Evolutionary conservation across 2,113 vertebrate species (phyloP).

Genomic region (Phyllostomus discolor): DNA sequence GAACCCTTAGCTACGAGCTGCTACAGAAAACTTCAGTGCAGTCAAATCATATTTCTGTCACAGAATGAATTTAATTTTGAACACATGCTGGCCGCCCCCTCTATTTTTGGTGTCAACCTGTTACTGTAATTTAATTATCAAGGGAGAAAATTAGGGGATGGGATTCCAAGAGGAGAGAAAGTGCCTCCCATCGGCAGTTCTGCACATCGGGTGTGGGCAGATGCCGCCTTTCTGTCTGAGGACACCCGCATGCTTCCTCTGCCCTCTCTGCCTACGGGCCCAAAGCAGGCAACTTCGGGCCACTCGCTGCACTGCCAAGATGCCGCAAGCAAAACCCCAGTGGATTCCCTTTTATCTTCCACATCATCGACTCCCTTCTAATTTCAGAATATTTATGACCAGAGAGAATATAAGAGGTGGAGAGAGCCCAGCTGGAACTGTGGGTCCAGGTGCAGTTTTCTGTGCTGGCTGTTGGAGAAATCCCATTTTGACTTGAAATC

Average conservation of each 20-base stretch:
- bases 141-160: not conserved
- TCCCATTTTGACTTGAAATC: slow-evolving; percentile 52
- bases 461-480: slow-evolving; percentile 38
- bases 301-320: not conserved
- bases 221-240: not conserved
- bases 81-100: not conserved
- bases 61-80: slow-evolving; percentile 8
- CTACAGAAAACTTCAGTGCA: not conserved
- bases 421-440: not conserved
- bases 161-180: not conserved
- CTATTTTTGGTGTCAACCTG: slow-evolving; percentile 8
- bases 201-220: no score
- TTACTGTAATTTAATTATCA: slow-evolving; percentile 56
- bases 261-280: not conserved
- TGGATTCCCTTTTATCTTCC: not conserved
- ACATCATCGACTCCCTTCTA: not conserved
- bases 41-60: slow-evolving; percentile 12
- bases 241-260: fast-evolving
- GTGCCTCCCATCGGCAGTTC: not conserved
- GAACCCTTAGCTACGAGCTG: fast-evolving
- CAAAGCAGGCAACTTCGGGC: no score
- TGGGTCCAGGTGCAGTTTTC: slow-evolving; percentile 11
- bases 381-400: not conserved
- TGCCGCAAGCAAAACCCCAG: fast-evolving
- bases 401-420: not conserved